Evolutionary conservation across 2,888 invertebrate genomes (phyloP), one percentile per base, ranked within the genome.

Genomic region (Dascillus cervinus): DNA sequence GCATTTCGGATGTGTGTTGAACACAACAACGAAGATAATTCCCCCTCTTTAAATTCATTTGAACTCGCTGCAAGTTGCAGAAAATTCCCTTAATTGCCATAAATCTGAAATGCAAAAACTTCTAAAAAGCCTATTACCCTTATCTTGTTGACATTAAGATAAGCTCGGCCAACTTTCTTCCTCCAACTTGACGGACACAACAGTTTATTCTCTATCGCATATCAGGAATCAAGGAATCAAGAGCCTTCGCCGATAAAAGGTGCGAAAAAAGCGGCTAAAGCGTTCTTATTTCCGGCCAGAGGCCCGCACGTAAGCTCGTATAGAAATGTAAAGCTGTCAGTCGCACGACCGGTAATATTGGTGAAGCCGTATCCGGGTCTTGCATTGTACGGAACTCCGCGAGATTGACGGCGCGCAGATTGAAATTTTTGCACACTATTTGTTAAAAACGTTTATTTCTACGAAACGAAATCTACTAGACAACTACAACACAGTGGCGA

Each of bases 261-360:
- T 47, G 46, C 32, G 36, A 8, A 49, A 44, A 47, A 45, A 51
- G 44, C n/a, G 42, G 44, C 42, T 28, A 38, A 44, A 37, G 39
- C 40, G 37, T 36, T 45, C 38, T 49, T 50, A 50, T 50, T 50
- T 49, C 49, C 43, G 41, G 34, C 34, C 37, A 41, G 39, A 45
- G 45, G 39, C 44, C 38, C 42, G 35, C 43, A 41, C 48, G 40
- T 48, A 50, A 51, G 47, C 48, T 43, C 43, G 45, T 43, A 49
- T 49, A 50, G 50, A 51, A 52, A 52, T 50, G 52, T 52, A 47
- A 52, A 52, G 50, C 53, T 53, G 53, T 53, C 53, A 53, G 37
- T 34, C 37, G 47, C 52, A 53, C 43, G 49, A 41, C 27, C 43
- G 46, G 41, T 41, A 44, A 52, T 50, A 52, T 50, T 41, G 43